Evolutionary conservation across 35 echinoderm and acorn worm species (phyloP).

Genomic region (Diadema setosum): DNA sequence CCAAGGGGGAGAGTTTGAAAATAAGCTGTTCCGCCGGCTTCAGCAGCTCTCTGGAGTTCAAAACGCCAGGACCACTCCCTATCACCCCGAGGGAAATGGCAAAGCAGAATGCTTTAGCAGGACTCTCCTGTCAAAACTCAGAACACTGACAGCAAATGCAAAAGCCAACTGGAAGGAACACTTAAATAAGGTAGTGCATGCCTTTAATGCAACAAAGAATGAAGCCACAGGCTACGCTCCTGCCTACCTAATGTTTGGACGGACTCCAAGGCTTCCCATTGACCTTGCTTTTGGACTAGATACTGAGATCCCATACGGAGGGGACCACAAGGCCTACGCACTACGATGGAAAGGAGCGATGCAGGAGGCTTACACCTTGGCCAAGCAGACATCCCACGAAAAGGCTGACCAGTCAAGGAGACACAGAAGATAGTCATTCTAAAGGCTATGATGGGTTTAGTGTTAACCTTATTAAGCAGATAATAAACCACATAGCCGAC

Average conservation of each 20-base stretch:
- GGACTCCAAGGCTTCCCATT: slow-evolving; percentile 51
- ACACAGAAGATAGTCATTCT: too few relatives aligned
- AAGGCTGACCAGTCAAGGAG: neutral
- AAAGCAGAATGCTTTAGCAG: slow-evolving; percentile 54
- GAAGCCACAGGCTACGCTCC: slow-evolving; percentile 56
- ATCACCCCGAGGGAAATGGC: slow-evolving; percentile 56
- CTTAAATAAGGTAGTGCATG: slow-evolving; percentile 57
- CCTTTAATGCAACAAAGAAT: slow-evolving; percentile 50
- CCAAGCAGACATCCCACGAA: slow-evolving; percentile 18
- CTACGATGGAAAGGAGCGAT: slow-evolving; percentile 33
- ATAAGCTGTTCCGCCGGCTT: slow-evolving; percentile 44
- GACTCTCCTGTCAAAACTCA: slow-evolving; percentile 31
- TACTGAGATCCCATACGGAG: neutral
- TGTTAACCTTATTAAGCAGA: too few relatives aligned
- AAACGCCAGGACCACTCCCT: slow-evolving; percentile 35
- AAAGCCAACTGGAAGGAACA: slow-evolving; percentile 56
- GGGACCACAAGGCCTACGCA: neutral
- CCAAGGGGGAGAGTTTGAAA: slow-evolving; percentile 61
- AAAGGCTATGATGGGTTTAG: too few relatives aligned
- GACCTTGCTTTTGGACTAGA: slow-evolving; percentile 54
- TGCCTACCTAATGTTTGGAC: slow-evolving; percentile 55
- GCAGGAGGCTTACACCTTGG: slow-evolving; percentile 42
- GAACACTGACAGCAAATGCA: slow-evolving; percentile 30
- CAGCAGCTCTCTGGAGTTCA: slow-evolving; percentile 24
- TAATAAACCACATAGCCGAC: too few relatives aligned